A percentile compares a stretch with the other conserved stretches of the same genome.
These are phyloP conservation scores for Gyrodactylus salaris DNA, from an alignment of 1,140 invertebrate genomes.

Conservation along the genomic window DNA sequence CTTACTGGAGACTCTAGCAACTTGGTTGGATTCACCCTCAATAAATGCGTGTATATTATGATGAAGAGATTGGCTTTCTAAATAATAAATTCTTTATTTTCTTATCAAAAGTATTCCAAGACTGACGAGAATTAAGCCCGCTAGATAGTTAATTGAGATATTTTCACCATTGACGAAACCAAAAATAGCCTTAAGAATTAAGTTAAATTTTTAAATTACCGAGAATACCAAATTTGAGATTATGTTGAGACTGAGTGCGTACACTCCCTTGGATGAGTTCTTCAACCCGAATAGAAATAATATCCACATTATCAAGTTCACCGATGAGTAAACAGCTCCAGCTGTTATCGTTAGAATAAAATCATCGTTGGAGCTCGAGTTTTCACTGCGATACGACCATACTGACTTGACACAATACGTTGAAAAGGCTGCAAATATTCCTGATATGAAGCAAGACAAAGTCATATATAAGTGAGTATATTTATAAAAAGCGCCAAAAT, in stretches of 20 bases:
- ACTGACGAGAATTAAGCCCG: not conserved
- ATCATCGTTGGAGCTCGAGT: not conserved
- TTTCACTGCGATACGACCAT: not conserved
- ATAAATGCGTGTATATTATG: conserved; percentile 70
- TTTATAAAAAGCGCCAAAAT: not conserved
- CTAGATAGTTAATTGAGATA: not conserved
- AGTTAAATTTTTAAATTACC: not conserved
- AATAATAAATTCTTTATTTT: conserved; percentile 8
- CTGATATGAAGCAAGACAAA: not conserved
- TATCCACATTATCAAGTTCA: not conserved
- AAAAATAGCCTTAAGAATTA: not conserved
- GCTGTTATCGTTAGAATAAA: not conserved
- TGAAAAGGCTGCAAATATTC: not conserved
- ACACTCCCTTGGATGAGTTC: conserved; percentile 24
- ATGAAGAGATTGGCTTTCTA: conserved; percentile 92
- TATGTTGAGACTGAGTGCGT: not conserved
- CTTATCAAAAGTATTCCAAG: not conserved
- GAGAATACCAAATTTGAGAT: not conserved
- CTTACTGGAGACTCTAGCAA: conserved; percentile 87
- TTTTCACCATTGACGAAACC: not conserved
- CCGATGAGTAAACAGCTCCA: not conserved
- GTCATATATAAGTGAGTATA: not conserved
- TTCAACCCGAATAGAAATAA: conserved; percentile 1
- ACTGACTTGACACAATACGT: not conserved
- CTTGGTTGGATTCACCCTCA: conserved; percentile 82